Percentiles rank a stretch among this genome's conserved stretches.
phyloP scores from a whole-genome alignment of 2,888 invertebrate species.

The Phania funesta region DNA sequence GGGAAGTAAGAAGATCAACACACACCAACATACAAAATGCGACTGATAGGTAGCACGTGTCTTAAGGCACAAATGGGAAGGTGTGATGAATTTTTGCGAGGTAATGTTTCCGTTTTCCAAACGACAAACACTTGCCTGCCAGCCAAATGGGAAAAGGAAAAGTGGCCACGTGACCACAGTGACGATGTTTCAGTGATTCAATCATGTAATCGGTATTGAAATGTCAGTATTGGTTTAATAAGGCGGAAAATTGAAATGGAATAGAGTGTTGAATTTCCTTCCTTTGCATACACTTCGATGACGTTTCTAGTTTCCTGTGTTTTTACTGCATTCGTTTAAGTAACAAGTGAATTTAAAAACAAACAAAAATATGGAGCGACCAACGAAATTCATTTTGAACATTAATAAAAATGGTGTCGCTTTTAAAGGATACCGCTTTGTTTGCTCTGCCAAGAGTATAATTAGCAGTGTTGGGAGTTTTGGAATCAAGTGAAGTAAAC shows the following conservation, averaged over 20 bases:
- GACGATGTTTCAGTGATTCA: slow-evolving; percentile 63
- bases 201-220: slow-evolving; percentile 67
- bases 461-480: slow-evolving; percentile 58
- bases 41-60: slow-evolving; percentile 57
- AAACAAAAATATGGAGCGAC: not conserved
- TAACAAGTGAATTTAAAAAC: not conserved
- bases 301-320: not conserved
- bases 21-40: slow-evolving; percentile 18
- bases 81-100: slow-evolving; percentile 49
- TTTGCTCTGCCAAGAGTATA: not conserved
- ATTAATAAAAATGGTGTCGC: not conserved
- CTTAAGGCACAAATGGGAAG: slow-evolving; percentile 28
- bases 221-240: slow-evolving; percentile 73
- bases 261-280: slow-evolving; percentile 2
- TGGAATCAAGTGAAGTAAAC: slow-evolving; percentile 32
- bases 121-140: slow-evolving; percentile 30
- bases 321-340: not conserved
- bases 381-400: slow-evolving; percentile 1
- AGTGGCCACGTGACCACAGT: slow-evolving; percentile 64
- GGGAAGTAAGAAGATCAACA: not conserved
- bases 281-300: not conserved
- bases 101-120: not conserved
- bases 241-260: slow-evolving; percentile 78
- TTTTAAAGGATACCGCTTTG: not conserved
- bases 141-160: slow-evolving; percentile 16